Evolutionary conservation across 2,888 invertebrate genomes (phyloP), one percentile per base, ranked within the genome.

Genomic region (Thyatira batis): DNA sequence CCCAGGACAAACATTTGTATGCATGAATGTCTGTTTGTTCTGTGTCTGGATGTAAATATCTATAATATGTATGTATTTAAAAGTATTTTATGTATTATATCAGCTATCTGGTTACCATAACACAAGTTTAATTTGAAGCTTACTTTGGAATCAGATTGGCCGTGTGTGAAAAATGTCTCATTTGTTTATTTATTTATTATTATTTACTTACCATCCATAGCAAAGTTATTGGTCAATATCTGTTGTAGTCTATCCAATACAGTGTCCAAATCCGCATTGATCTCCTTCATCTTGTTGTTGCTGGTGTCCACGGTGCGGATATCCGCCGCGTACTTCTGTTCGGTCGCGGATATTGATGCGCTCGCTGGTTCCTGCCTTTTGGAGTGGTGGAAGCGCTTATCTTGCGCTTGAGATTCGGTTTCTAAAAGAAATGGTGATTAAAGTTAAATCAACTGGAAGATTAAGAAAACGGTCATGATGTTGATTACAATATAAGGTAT

Each of bases 211-310:
- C 94, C 94, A 67, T 95, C 95, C 60, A 94, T 85, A 58, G 93
- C 90, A 68, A 94, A 94, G 75, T 95, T 95, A 64, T 94, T 94
- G 0, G 94, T 94, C 51, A 95, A 82, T 83, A 95, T 95, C 81
- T 95, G 94, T 78, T 95, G 95, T 62, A 95, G 82, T 60, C 95
- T 92, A 28, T 94, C 95, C 50, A 95, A 76, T 20, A 95, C 95
- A 2, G 94, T 94, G 72, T 95, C 95, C 4, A 95, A 77, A 72
- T 95, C 95, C 0, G 94, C 94, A 65, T 94, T 94, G 50, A 94
- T 89, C 39, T 93, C 92, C 64, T 83, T 84, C 81, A 92, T 90
- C 66, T 89, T 89, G 69, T 87, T 82, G 49, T 89, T 91, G 53
- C 86, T 84, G 54, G 65, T 67, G 43, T 84, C 88, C 45, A 91